Evolutionary conservation across 2,888 invertebrate genomes (phyloP).

Genomic region (Dichetophora obliterata): DNA sequence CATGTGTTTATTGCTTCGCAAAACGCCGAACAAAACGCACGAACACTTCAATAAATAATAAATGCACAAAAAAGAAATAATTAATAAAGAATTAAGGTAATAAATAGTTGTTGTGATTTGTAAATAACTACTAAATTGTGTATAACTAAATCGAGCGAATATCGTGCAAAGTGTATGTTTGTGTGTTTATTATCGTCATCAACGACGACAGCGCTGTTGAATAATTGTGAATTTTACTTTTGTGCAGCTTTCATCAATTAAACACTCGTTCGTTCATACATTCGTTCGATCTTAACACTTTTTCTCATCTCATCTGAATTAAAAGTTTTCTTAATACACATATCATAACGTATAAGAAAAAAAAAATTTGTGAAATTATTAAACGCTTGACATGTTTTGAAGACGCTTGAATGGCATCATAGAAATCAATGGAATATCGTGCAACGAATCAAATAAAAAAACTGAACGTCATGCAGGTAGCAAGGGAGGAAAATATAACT

Average conservation of each 20-base stretch:
- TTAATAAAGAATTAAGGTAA: conserved; percentile 37
- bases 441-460: too few species aligned
- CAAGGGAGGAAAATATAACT: too few species aligned
- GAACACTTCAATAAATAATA: conserved; percentile 16
- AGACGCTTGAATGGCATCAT: background rate
- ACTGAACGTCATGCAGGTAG: too few species aligned
- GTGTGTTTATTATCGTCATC: background rate
- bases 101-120: conserved; percentile 32
- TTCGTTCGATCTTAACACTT: background rate
- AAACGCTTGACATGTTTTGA: conserved; percentile 11
- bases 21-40: background rate
- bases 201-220: background rate
- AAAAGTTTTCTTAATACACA: conserved; percentile 13
- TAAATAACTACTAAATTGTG: conserved; percentile 27
- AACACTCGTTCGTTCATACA: background rate
- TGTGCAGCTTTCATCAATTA: conserved; percentile 4
- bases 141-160: conserved; percentile 34
- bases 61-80: conserved; percentile 23
- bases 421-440: background rate
- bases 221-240: conserved; percentile 7
- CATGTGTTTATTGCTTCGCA: background rate
- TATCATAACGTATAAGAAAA: background rate
- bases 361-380: background rate
- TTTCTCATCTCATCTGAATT: conserved; percentile 11
- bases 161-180: background rate